These are phyloP conservation scores for Coleophora flavipennella DNA, from an alignment of 2,888 invertebrate genomes.

Conservation along the genomic window DNA sequence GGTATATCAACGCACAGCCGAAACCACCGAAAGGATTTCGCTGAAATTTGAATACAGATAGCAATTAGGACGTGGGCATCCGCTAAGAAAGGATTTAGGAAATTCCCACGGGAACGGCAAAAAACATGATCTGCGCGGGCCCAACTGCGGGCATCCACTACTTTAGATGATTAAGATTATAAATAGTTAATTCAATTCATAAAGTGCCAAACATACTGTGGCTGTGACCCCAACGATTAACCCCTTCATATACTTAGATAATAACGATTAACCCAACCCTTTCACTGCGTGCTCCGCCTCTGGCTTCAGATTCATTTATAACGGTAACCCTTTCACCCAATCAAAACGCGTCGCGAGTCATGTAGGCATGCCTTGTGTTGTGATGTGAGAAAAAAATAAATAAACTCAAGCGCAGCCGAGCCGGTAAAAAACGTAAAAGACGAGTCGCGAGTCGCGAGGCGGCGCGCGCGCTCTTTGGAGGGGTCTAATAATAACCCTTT, in stretches of 20 bases:
- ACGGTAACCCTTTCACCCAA: constrained; percentile 61
- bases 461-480: constrained; percentile 48
- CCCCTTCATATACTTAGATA: constrained; percentile 33
- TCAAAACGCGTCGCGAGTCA: constrained; percentile 36
- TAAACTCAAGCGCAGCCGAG: constrained; percentile 22
- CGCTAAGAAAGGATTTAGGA: too few species aligned
- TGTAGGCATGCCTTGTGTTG: constrained; percentile 7
- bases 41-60: too few species aligned
- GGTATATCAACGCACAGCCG: too few species aligned
- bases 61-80: too few species aligned
- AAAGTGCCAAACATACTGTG: too few species aligned
- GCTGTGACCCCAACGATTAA: constrained; percentile 16
- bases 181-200: too few species aligned
- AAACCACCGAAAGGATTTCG: too few species aligned
- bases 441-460: constrained; percentile 27
- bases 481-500: constrained; percentile 68
- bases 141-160: too few species aligned
- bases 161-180: too few species aligned
- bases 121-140: too few species aligned
- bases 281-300: constrained; percentile 46
- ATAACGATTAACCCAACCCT: constrained; percentile 47
- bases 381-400: constrained; percentile 40
- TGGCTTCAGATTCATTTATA: constrained; percentile 52
- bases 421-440: constrained; percentile 60
- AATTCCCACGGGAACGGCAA: too few species aligned